phyloP scores from a whole-genome alignment of 2,797 vertebrate genomes.

The Phylloscopus collybita region DNA sequence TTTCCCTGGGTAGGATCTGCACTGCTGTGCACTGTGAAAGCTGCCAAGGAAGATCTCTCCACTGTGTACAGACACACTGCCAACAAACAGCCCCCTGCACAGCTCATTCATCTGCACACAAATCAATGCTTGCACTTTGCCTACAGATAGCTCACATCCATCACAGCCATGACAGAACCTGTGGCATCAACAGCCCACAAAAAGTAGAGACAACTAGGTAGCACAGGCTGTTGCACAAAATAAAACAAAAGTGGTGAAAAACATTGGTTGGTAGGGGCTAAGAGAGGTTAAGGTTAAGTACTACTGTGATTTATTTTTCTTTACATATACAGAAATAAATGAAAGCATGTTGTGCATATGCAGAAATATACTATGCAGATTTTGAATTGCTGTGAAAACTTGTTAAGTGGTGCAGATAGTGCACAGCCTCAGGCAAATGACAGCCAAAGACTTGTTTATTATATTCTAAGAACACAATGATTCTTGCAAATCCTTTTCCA shows the following conservation, averaged over 20 bases:
- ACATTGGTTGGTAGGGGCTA: neutral
- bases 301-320: neutral
- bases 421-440: neutral
- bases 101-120: slow-evolving; percentile 12
- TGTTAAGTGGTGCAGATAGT: neutral
- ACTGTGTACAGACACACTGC: neutral
- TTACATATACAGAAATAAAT: neutral
- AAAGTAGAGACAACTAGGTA: neutral
- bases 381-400: neutral
- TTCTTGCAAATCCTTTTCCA: neutral
- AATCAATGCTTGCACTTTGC: slow-evolving; percentile 33
- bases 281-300: neutral
- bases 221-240: neutral
- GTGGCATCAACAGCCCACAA: neutral
- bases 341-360: neutral
- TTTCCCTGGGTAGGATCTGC: neutral
- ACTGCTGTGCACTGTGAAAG: neutral
- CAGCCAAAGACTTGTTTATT: neutral
- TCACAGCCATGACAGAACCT: neutral
- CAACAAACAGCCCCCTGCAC: neutral
- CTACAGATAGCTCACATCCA: slow-evolving; percentile 31
- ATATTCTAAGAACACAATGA: neutral
- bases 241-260: neutral
- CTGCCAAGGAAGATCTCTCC: neutral
- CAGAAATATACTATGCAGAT: neutral